Evolutionary conservation across 1,140 invertebrate genomes (phyloP).

Genomic region (Musca domestica): DNA sequence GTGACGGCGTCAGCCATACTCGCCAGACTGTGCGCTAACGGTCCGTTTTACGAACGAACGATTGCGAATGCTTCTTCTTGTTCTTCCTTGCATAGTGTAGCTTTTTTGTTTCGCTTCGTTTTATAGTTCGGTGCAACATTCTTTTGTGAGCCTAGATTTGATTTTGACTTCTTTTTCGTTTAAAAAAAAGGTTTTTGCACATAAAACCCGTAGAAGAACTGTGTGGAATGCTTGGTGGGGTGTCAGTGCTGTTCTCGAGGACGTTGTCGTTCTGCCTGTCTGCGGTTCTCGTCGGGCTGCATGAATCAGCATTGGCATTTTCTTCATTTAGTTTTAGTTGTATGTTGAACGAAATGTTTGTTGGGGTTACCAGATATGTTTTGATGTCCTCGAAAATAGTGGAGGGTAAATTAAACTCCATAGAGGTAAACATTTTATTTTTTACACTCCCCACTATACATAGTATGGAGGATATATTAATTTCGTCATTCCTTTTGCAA

Average conservation of each 20-base stretch:
- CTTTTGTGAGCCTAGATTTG: slow-evolving; percentile 15
- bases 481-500: no score
- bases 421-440: no score
- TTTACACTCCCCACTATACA: no score
- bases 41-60: neutral
- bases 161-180: slow-evolving; percentile 2
- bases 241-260: no score
- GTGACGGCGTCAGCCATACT: neutral
- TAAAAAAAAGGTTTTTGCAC: neutral
- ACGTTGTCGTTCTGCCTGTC: neutral
- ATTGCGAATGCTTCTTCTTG: no score
- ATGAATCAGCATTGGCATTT: slow-evolving; percentile 2
- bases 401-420: no score
- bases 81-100: no score
- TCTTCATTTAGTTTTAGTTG: slow-evolving; percentile 3
- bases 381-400: no score
- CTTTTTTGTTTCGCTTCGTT: neutral
- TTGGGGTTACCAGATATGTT: neutral
- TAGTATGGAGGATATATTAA: no score
- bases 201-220: no score
- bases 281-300: neutral
- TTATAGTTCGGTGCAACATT: neutral
- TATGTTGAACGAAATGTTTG: slow-evolving; percentile 8
- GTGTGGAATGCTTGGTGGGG: no score
- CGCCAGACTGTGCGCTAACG: slow-evolving; percentile 21